Evolutionary conservation across 2,797 vertebrate species (phyloP), one percentile per base, ranked within the genome.

Genomic region (Chaetodon trifasciatus): DNA sequence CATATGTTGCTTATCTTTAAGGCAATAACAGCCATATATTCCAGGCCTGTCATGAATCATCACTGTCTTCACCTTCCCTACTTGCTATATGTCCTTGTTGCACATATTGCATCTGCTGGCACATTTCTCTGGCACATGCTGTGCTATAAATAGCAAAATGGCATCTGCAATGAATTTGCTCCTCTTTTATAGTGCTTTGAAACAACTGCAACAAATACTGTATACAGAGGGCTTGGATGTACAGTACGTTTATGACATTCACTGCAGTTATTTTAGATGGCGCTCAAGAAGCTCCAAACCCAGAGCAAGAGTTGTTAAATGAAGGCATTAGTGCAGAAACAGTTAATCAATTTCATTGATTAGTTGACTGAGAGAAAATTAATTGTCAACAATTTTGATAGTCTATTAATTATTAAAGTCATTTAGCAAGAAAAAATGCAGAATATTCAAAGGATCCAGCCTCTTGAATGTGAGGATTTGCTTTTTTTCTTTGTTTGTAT

Each of bases 141-240:
- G 73, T 37, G 79, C 82, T 92, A 90, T 89, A 89, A 91, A 92
- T 93, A 91, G 84, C 70, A 62, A 69, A 70, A n/a, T 67, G 70
- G 52, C 75, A 86, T 87, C 72, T 87, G 74, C 71, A 70, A 64
- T 65, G 76, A 81, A 62, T 81, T 69, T 73, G 44, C 39, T 21
- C n/a, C 57, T 49, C 60, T 24, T 6, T 55, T 75, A 11, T 39
- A 39, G 17, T 16, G 52, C 66, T 75, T 84, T 81, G 55, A 70
- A 84, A 69, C 46, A 47, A 78, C 57, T 81, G 67, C 70, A 74
- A 49, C 12, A 47, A 44, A 44, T 37, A 23, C 44, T 3, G 23
- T 56, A 62, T 50, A 58, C 13, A 5, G 9, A 50, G 40, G 17
- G 42, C 42, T 64, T 62, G 39, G 40, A 39, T 58, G 32, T 23